Evolutionary conservation across 2,797 vertebrate species (phyloP).

Genomic region (Sebastes nivosus): DNA sequence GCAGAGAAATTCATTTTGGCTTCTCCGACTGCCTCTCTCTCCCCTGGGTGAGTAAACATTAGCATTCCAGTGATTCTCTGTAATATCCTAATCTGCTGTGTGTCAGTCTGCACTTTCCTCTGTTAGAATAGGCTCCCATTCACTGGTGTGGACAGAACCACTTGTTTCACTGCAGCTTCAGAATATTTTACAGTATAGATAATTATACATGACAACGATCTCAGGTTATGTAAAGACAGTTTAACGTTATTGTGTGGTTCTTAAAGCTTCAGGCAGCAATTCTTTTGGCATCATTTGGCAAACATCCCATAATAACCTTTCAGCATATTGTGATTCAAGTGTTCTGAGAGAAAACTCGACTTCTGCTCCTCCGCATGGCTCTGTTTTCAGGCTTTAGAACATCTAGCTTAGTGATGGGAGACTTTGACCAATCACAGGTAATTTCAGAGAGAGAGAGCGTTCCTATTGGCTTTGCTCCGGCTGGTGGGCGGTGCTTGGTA

Average conservation of each 20-base stretch:
- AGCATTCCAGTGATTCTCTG: conserved; percentile 58
- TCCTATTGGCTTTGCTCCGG: too few relatives aligned
- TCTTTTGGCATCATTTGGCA: too few relatives aligned
- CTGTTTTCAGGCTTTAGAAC: too few relatives aligned
- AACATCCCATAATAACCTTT: too few relatives aligned
- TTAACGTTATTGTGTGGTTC: not conserved
- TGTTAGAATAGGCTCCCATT: conserved; percentile 5
- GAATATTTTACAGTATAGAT: not conserved
- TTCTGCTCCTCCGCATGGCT: too few relatives aligned
- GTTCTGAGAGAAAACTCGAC: too few relatives aligned
- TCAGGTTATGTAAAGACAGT: not conserved
- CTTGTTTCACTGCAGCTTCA: conserved; percentile 2
- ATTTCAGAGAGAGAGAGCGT: too few relatives aligned
- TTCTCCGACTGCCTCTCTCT: conserved; percentile 54
- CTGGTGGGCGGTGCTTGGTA: too few relatives aligned
- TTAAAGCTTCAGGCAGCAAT: too few relatives aligned
- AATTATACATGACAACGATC: not conserved
- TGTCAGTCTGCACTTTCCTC: conserved; percentile 27
- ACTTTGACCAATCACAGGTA: too few relatives aligned
- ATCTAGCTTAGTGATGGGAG: too few relatives aligned
- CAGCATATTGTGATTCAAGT: too few relatives aligned
- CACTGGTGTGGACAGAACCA: conserved; percentile 1
- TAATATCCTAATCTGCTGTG: conserved; percentile 42
- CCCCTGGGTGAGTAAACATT: conserved; percentile 60
- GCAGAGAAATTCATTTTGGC: conserved; percentile 61